Base-by-base conservation (phyloP, 2,797 vertebrate genomes). In the Siniperca obscura region DNA sequence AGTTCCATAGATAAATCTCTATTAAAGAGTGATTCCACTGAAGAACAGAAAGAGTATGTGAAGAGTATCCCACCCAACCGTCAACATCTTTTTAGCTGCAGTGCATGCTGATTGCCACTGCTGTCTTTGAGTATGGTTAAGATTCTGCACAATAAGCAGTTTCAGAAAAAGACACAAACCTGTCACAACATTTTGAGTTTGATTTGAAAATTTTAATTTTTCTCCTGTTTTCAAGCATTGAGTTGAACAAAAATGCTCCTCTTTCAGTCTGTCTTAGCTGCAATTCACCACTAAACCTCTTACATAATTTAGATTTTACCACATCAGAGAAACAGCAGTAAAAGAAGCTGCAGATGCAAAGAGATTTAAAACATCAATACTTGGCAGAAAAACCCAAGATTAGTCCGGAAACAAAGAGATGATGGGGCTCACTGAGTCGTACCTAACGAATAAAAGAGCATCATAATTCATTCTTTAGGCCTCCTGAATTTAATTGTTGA, bases 361-460 rank as follows among this genome's bases (percentile, higher is more conserved):
- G 52, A 27, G 68, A 72, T 73, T 40, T 40, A 60, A 68, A 70
- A 56, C 62, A 57, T 76, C 77, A 76, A 66, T 73, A 64, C 73
- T 48, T 57, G 64, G 70, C 66, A 69, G 27, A 66, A 57, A 61
- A 2, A 55, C 11, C 17, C 2, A 11, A 42, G 34, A 74, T 70
- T 22, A 6, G 17, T 66, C 40, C 65, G 60, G 59, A 78, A 81
- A 76, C 57, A 80, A 73, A 70, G 55, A 53, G 8, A 42, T 30
- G 67, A 55, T 62, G 53, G 44, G 1, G 4, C 42, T 70, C 57
- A 42, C 25, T 44, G 52, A 30, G 59, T 53, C 6, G 0, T 66
- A 64, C 34, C 50, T n/a, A 62, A 76, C 36, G 46, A 72, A 76
- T 40, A 77, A 40, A 53, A 38, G 46, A 50, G 22, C 11, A 22